Evolutionary conservation across 2,888 invertebrate species (phyloP), one percentile per base, ranked within the genome.

Genomic region (Cartodere bifasciata): DNA sequence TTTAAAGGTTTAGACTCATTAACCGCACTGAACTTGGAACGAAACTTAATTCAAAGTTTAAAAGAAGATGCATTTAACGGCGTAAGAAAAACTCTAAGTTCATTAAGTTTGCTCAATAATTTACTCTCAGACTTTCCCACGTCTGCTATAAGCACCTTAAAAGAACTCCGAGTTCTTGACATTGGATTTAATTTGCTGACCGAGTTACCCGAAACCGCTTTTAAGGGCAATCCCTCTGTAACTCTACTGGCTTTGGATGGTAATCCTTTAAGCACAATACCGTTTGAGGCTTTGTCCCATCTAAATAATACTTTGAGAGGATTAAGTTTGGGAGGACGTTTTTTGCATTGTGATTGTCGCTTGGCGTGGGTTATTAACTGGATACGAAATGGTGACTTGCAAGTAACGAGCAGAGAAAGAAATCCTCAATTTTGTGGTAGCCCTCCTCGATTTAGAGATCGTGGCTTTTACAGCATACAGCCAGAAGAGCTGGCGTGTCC

Each of bases 351-450:
- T 52, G 90, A 91, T 53, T 91, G 91, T 56, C 75, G 79, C 34
- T 59, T 91, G 27, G 70, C 77, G 5, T 91, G 91, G 91, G 80
- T 90, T 35, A 77, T 84, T 36, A 79, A 88, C 52, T 91, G 90
- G 91, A 87, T 90, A 44, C 70, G 78, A 30, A 78, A 77, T 40
- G 79, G 79, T 9, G 88, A 90, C 54, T 65, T 91, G 22, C 90
- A 91, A 68, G 88, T 91, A 12, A 90, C 90, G 7, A 88, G 88
- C 40, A 70, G 90, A 23, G 91, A 91, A 59, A 68, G 87, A 46
- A 87, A 85, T 58, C 90, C 90, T 4, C 90, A 91, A 57, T 91
- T 90, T 58, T 91, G 90, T 51, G 90, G 88, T 9, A 76, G 75
- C 43, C 91, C 91, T 2, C 65, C 74, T 2, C 67, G 75, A 40